phyloP scores from a whole-genome alignment of 2,888 invertebrate genomes.

The Physocephala rufipes region DNA sequence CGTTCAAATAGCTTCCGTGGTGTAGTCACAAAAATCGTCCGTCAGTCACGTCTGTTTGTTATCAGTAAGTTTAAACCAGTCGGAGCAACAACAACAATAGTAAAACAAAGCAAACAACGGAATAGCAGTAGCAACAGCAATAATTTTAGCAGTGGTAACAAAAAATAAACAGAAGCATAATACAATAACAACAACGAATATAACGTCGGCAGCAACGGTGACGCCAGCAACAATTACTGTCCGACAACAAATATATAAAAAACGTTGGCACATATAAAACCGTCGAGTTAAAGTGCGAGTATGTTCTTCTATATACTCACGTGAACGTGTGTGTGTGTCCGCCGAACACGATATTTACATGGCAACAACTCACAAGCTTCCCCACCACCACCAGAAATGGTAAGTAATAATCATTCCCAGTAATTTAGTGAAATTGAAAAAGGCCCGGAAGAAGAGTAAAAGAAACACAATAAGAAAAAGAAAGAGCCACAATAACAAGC shows the following conservation, averaged over 20 bases:
- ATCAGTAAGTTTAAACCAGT: constrained; percentile 6
- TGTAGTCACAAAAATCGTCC: constrained; percentile 22
- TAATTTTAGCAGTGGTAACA: background rate
- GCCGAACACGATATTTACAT: too few relatives aligned
- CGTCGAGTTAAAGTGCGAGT: too few relatives aligned
- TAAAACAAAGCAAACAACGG: too few relatives aligned
- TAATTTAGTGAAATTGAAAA: too few relatives aligned
- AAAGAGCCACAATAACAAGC: too few relatives aligned
- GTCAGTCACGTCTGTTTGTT: constrained; percentile 31
- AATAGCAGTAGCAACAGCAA: constrained; percentile 5
- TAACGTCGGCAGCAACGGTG: background rate
- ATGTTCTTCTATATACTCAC: too few relatives aligned
- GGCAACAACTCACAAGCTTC: too few relatives aligned
- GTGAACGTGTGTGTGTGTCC: too few relatives aligned
- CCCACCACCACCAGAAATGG: too few relatives aligned
- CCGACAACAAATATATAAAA: background rate
- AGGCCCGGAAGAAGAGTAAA: too few relatives aligned
- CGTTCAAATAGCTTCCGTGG: constrained; percentile 18
- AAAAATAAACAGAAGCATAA: background rate
- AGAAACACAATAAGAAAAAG: background rate
- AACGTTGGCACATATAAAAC: too few relatives aligned
- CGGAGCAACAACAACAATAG: background rate
- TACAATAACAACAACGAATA: constrained; percentile 6
- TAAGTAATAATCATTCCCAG: too few relatives aligned
- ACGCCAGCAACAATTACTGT: background rate